Conservation (phyloP, 2,113 vertebrate genomes). For the Gavia stellata region DNA sequence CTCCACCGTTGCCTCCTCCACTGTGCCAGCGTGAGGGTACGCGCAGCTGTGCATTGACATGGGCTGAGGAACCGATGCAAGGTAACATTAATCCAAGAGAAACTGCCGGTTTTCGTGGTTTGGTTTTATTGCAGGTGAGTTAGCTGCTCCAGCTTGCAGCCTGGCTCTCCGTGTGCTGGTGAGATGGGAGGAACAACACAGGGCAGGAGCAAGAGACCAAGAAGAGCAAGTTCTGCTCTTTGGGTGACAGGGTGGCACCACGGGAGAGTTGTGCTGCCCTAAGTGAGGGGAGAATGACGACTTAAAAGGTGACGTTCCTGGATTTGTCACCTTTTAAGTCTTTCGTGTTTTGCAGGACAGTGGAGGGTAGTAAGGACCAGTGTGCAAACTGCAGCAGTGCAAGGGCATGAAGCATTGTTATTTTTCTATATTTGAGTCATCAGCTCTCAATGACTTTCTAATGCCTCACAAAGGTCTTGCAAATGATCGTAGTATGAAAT, state of each 20-base stretch:
- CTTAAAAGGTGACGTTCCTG: not conserved
- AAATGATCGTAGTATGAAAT: not conserved
- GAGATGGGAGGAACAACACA: rapidly evolving
- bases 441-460: not conserved
- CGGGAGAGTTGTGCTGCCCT: not conserved
- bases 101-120: not conserved
- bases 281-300: not conserved
- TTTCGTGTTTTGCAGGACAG: not conserved
- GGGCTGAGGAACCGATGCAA: not conserved
- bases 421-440: not conserved
- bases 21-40: not conserved
- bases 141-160: not conserved
- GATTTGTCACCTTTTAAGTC: not conserved
- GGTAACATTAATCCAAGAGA: not conserved
- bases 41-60: not conserved
- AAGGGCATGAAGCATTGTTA: not conserved
- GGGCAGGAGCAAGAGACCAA: not conserved
- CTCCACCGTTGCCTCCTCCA: not conserved
- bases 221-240: not conserved
- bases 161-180: not conserved
- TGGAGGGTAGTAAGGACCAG: no score
- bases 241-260: not conserved
- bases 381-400: rapidly evolving
- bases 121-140: not conserved
- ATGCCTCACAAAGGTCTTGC: not conserved